Evolutionary conservation across 1,140 invertebrate species (phyloP).

Genomic region (Akabosia matsudoensis): DNA sequence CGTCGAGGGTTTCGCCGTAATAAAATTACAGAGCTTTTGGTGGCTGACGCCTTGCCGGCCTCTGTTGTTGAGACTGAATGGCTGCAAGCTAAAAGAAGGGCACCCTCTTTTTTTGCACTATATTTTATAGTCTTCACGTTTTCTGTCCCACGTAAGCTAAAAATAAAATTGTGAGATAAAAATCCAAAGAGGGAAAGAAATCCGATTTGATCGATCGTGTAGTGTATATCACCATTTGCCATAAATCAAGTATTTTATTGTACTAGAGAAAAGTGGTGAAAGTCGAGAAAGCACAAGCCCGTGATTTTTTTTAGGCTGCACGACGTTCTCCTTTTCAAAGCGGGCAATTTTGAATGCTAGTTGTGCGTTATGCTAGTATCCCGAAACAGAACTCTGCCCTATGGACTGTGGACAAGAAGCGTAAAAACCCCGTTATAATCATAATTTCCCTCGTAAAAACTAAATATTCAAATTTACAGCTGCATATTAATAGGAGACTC

Average conservation of each 20-base stretch:
- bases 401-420: neutral
- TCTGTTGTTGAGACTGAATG: no score
- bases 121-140: neutral
- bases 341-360: no score
- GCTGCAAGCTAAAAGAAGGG: no score
- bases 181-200: slow-evolving; percentile 16
- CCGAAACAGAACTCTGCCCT: no score
- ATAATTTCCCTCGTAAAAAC: neutral
- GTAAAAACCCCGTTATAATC: neutral
- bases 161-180: slow-evolving; percentile 11
- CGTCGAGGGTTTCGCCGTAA: no score
- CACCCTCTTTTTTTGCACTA: neutral
- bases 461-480: neutral
- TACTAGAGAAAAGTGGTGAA: neutral
- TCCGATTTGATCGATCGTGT: slow-evolving; percentile 20
- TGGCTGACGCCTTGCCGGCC: no score
- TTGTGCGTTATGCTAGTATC: neutral
- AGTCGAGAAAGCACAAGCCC: neutral
- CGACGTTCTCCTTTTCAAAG: no score
- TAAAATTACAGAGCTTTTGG: no score
- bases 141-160: neutral
- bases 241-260: slow-evolving; percentile 4
- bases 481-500: neutral
- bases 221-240: neutral
- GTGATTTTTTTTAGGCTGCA: neutral